phyloP scores from a whole-genome alignment of 2,113 vertebrate species.

The Thalassoma bifasciatum region DNA sequence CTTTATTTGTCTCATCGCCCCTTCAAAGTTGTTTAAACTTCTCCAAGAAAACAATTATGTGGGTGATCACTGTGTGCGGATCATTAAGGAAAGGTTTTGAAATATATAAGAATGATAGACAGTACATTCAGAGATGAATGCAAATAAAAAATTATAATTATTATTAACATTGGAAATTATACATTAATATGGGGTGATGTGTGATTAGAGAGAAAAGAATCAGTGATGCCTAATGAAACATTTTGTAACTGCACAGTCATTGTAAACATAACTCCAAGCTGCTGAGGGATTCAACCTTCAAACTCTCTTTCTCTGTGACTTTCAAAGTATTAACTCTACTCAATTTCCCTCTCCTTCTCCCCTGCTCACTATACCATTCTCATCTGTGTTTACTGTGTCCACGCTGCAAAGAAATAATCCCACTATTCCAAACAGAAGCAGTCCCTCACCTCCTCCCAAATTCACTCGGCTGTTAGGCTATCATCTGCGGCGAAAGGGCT shows the following conservation, averaged over 20 bases:
- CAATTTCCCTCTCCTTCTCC: conserved; percentile 8
- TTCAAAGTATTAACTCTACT: conserved; percentile 9
- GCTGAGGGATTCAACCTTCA: conserved; percentile 13
- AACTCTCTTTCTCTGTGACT: conserved; percentile 19
- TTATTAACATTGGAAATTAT: too few relatives aligned
- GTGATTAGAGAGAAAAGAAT: neutral
- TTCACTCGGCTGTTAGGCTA: conserved; percentile 48
- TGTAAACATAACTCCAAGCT: neutral
- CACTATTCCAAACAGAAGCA: conserved; percentile 46
- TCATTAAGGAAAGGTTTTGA: too few relatives aligned
- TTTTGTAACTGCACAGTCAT: neutral
- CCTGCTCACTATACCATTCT: neutral
- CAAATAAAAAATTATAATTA: too few relatives aligned
- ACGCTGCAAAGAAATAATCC: conserved; percentile 34
- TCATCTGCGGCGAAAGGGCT: conserved; percentile 52
- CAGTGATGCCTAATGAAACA: too few relatives aligned
- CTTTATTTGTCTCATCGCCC: neutral
- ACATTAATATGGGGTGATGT: neutral
- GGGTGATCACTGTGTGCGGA: neutral
- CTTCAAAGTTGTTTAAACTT: neutral
- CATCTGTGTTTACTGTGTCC: conserved; percentile 31
- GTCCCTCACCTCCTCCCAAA: conserved; percentile 49
- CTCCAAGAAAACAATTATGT: neutral
- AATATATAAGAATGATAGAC: too few relatives aligned
- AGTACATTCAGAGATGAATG: too few relatives aligned